A percentile compares a stretch with the other conserved stretches of the same genome.
Evolutionary conservation across 2,888 invertebrate genomes (phyloP).

Genomic region (Dasypolia templi): DNA sequence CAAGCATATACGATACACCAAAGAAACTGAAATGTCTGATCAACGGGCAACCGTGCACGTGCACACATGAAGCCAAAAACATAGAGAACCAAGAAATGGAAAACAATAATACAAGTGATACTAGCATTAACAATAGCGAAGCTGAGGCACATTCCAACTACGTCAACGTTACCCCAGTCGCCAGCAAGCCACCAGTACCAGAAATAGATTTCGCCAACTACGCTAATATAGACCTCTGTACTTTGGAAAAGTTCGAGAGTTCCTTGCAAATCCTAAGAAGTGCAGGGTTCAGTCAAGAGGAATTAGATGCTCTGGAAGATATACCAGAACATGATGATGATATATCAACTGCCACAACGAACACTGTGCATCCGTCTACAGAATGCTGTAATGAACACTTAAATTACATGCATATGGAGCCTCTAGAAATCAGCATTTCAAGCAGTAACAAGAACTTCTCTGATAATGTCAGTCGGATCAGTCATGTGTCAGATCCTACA

Average conservation of each 20-base stretch:
- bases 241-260: conserved; percentile 94
- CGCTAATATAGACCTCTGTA: conserved; percentile 94
- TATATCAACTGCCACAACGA: conserved; percentile 83
- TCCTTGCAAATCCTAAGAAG: conserved; percentile 92
- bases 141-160: conserved; percentile 86
- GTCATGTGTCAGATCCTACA: conserved; percentile 88
- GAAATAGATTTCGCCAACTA: conserved; percentile 90
- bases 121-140: conserved; percentile 75
- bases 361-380: conserved; percentile 81
- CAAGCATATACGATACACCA: conserved; percentile 94
- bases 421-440: conserved; percentile 82
- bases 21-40: conserved; percentile 93
- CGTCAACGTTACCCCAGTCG: conserved; percentile 86
- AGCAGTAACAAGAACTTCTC: conserved; percentile 87
- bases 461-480: conserved; percentile 89
- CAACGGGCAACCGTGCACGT: conserved; percentile 90
- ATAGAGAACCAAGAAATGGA: conserved; percentile 89
- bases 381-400: conserved; percentile 84
- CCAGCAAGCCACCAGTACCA: conserved; percentile 73
- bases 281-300: conserved; percentile 91
- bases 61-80: conserved; percentile 86
- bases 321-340: conserved; percentile 87
- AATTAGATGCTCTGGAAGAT: conserved; percentile 87
- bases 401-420: conserved; percentile 86
- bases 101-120: conserved; percentile 77